Evolutionary conservation across 2,113 vertebrate genomes (phyloP), one percentile per base, ranked within the genome.

Genomic region (Maccullochella peelii): DNA sequence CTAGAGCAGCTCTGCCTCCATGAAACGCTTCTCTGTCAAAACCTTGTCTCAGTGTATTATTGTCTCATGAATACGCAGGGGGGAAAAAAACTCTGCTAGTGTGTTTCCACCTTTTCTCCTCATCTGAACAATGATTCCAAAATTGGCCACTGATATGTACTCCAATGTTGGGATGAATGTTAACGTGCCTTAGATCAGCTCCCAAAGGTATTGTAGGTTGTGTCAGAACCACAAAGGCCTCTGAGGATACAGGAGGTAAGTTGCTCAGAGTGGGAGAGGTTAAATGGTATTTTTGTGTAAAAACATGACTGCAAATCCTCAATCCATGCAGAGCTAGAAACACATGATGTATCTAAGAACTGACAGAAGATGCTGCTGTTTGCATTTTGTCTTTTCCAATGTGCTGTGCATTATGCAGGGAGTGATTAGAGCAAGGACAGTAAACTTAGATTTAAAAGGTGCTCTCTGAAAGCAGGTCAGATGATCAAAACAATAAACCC

Each of bases 201-300:
- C 79, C 80, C 72, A 59, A 27, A 80, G 79, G 80, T 68, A 77
- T 25, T 70, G 69, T 81, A 86, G 74, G 40, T 75, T 79, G 44
- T 72, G 72, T 88, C 25, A 85, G 54, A 82, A 70, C 70, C 73
- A 11, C 82, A 87, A 16, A 75, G 78, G 59, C 66, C 82, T 90
- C 77, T 86, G 72, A 83, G 78, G 87, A 89, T 30, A 16, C 79
- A 59, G 70, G 81, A 91, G 92, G 91, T 93, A 91, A 92, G 90
- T 89, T 69, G n/a, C 49, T 85, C 76, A 49, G 50, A 70, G 63
- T 47, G 69, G 25, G 25, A 54, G 55, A 77, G 82, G 66, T 54
- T 69, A 67, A 77, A 63, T 40, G 27, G 36, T 77, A 9, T 59
- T 69, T 74, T 66, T 69, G 5, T 67, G n/a, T 65, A 63, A 61